A percentile compares a stretch with the other conserved stretches of the same genome.
Conservation (phyloP, 2,888 invertebrate species). For the Panopea generosa region DNA sequence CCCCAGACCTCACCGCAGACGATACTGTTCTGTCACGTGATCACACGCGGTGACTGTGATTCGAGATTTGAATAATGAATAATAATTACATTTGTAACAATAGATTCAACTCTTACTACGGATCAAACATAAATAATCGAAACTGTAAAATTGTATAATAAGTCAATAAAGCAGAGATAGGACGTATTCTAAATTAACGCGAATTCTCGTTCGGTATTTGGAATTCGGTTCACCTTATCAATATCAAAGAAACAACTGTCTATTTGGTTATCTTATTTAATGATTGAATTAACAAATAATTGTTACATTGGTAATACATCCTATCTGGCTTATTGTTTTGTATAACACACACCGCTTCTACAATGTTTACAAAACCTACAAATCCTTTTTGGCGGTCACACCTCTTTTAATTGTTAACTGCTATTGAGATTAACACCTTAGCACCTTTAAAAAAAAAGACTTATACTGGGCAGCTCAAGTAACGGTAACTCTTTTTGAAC, state of each 20-base stretch:
- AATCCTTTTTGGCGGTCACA: neutral
- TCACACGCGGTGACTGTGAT: conserved; percentile 17
- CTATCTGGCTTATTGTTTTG: neutral
- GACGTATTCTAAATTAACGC: conserved; percentile 8
- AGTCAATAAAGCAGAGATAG: conserved; percentile 2
- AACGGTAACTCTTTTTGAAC: too few relatives aligned
- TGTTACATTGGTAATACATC: conserved; percentile 11
- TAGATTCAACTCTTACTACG: too few relatives aligned
- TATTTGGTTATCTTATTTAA: conserved; percentile 57
- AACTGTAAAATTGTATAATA: neutral
- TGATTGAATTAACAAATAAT: conserved; percentile 61
- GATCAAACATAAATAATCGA: neutral
- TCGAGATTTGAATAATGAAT: too few relatives aligned
- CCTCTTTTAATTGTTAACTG: too few relatives aligned
- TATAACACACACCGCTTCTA: neutral
- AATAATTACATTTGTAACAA: too few relatives aligned
- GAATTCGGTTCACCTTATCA: conserved; percentile 21
- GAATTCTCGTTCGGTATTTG: conserved; percentile 23
- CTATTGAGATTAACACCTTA: conserved; percentile 31
- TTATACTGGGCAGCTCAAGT: too few relatives aligned
- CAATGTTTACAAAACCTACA: conserved; percentile 25
- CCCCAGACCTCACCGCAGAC: conserved; percentile 1
- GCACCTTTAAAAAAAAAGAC: conserved; percentile 6
- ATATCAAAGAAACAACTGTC: conserved; percentile 40
- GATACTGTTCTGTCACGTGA: conserved; percentile 19